Evolutionary conservation across 2,888 invertebrate species (phyloP).

Genomic region (Ashinkailepas kermadecensis): DNA sequence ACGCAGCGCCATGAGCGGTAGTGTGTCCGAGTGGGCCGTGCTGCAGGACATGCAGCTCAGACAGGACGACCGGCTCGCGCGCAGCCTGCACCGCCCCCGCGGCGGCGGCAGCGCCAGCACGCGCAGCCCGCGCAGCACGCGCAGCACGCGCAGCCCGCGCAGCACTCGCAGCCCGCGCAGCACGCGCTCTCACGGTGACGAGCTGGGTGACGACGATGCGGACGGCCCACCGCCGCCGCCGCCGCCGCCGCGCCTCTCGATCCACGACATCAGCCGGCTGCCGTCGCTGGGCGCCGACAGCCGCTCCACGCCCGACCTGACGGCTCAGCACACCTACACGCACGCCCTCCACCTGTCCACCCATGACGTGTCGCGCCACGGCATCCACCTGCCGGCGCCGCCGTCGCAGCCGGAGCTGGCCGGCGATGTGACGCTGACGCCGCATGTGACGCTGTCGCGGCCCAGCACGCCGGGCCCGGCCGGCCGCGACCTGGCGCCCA

Average conservation of each 20-base stretch:
- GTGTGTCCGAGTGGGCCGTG: constrained; percentile 18
- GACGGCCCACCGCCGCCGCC: background rate
- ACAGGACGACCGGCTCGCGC: background rate
- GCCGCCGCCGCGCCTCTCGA: background rate
- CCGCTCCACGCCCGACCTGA: background rate
- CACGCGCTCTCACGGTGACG: constrained; percentile 3
- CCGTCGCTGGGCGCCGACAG: background rate
- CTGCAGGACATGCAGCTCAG: constrained; percentile 1
- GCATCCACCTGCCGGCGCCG: constrained; percentile 7
- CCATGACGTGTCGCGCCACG: constrained; percentile 2
- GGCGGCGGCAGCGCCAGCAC: background rate
- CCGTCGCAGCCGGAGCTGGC: background rate
- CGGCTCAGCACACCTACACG: no score
- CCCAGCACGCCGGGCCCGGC: constrained; percentile 5
- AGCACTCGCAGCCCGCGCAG: background rate
- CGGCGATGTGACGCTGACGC: constrained; percentile 12
- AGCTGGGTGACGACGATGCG: background rate
- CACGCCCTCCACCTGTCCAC: background rate
- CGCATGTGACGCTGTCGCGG: constrained; percentile 20
- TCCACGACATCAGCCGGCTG: constrained; percentile 5
- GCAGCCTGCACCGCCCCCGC: background rate
- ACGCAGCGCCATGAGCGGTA: background rate
- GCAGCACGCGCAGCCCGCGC: background rate
- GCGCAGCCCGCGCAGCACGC: background rate
- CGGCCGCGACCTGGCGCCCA: background rate